Base-by-base conservation (phyloP, 2,888 invertebrate genomes). In the Eucriotettix oculatus region DNA sequence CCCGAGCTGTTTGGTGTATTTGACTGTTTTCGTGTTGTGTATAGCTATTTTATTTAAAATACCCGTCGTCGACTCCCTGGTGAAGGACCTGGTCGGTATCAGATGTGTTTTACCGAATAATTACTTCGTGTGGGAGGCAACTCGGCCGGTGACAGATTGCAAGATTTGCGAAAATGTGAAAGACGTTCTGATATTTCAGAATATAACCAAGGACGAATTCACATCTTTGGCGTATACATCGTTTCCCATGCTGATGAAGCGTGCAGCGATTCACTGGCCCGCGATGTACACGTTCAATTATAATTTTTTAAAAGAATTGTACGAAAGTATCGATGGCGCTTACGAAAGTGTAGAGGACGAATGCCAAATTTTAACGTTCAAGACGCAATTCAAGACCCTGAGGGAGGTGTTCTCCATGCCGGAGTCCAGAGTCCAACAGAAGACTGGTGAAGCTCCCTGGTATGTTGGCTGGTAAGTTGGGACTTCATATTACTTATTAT, bases 301-400 rank as follows among this genome's bases (percentile, higher is more conserved):
- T 72, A 71, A 80, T 17, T 83, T 81, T 71, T 85, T 90, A 65
- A 84, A 84, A 71, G 75, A 79, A 61, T 71, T 89, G 53, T 90
- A 89, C 71, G 64, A 66, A 48, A 74, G 75, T 57, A 81, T 82
- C 55, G 79, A 79, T 1, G 89, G 84, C 57, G 85, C 87, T 57
- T 82, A 87, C 69, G 85, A 85, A 64, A 84, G 83, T 66, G 78
- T 86, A 1, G 84, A 86, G 62, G 85, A 89, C 64, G 87, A 88
- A 66, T 92, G 92, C 67, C 90, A 90, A 70, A 92, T 92, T 74
- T 78, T 92, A 58, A 88, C 88, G 68, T 92, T 92, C 71, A 86
- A 87, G 71, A 88, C 89, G 16, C 84, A 90, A 72, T 82, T 92
- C 67, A 83, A 84, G 67, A 81, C 83, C 41, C 71, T 93, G 61